Conservation (phyloP, 1,140 invertebrate genomes). For the Contarinia nasturtii region DNA sequence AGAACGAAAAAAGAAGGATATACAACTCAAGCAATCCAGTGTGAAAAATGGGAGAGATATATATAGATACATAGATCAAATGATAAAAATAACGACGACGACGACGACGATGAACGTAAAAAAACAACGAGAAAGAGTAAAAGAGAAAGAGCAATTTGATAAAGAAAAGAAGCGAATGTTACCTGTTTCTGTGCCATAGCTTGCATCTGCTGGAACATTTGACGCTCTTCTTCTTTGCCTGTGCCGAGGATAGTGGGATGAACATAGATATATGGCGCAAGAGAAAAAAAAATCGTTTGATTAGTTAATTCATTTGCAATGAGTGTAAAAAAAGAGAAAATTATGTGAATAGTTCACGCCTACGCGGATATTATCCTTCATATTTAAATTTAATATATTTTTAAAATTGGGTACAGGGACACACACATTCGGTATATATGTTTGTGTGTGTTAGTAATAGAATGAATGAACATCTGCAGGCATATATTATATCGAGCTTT, state of each 20-base stretch:
- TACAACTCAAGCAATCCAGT: neutral
- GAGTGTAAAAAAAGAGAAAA: neutral
- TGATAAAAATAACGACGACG: slow-evolving; percentile 2
- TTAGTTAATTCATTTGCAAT: neutral
- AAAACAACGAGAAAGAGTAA: no score
- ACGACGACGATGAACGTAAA: no score
- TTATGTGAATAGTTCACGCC: neutral
- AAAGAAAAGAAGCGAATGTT: slow-evolving; percentile 29
- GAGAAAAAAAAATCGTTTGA: neutral
- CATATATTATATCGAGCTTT: neutral
- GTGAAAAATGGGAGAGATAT: neutral
- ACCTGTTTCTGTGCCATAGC: slow-evolving; percentile 90
- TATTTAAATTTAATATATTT: no score
- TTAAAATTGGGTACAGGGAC: no score
- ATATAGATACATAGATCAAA: neutral
- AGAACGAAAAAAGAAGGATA: neutral
- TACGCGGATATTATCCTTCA: no score
- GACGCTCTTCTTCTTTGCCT: slow-evolving; percentile 86
- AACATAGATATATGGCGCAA: neutral
- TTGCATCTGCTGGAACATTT: slow-evolving; percentile 92
- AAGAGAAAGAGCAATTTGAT: slow-evolving; percentile 1
- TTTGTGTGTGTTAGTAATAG: no score
- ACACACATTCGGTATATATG: no score
- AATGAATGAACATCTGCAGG: neutral
- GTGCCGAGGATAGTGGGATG: slow-evolving; percentile 8